These are phyloP conservation scores for Lutraria rhynchaena DNA, from an alignment of 1,140 invertebrate species.

Conservation along the genomic window DNA sequence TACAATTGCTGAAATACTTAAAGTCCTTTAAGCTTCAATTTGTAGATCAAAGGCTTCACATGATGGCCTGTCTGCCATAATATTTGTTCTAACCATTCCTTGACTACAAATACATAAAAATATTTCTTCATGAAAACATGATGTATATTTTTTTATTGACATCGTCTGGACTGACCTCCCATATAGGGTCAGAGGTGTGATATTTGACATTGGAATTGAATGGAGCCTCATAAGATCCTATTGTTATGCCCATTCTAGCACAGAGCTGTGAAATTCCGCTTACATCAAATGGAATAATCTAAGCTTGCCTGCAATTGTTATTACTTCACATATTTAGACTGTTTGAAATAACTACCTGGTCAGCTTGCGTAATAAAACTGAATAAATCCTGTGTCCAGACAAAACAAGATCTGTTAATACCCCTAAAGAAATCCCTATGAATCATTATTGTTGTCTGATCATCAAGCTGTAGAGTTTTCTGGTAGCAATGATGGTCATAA, in stretches of 20 bases:
- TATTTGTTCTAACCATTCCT: no score
- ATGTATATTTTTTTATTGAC: no score
- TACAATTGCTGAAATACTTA: no score
- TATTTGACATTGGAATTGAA: background rate
- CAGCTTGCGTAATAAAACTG: background rate
- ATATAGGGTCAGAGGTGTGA: constrained; percentile 30
- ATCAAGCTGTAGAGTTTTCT: no score
- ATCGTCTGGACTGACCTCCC: constrained; percentile 7
- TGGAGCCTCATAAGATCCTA: background rate
- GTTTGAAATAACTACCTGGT: background rate
- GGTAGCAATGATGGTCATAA: no score
- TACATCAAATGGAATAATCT: constrained; percentile 4
- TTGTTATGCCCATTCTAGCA: background rate
- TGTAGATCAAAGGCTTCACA: no score
- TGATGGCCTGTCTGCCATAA: no score
- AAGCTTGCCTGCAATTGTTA: constrained; percentile 5
- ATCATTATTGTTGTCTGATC: no score
- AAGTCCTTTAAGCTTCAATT: no score
- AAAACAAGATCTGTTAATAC: constrained; percentile 16
- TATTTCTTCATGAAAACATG: no score
- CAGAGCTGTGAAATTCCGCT: constrained; percentile 13
- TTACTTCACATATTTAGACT: background rate
- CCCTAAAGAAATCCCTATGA: no score
- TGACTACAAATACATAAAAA: no score
- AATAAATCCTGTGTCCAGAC: constrained; percentile 4